phyloP scores from a whole-genome alignment of 2,797 vertebrate species.

The Cephalopachus bancanus region DNA sequence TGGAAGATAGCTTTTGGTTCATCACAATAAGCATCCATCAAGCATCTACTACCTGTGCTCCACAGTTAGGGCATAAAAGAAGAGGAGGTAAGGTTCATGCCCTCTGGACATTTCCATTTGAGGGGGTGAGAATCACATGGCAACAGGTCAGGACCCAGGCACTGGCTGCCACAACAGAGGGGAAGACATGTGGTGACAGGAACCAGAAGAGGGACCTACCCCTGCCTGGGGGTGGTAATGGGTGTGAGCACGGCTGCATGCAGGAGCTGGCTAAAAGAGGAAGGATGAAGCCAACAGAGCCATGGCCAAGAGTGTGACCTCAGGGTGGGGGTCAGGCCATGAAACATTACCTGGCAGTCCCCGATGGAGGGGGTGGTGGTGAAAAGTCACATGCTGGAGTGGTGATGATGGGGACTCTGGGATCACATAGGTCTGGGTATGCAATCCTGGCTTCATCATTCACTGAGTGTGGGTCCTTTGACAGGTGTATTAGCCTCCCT shows the following conservation, averaged over 20 bases:
- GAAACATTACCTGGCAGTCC: not conserved
- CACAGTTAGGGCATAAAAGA: not conserved
- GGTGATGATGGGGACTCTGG: fast-evolving
- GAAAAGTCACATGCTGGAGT: not conserved
- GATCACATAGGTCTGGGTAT: not conserved
- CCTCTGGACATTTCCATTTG: not conserved
- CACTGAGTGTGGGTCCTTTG: too few species aligned
- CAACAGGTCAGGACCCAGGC: not conserved
- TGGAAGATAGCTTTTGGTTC: not conserved
- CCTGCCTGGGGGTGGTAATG: not conserved
- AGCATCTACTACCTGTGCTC: not conserved
- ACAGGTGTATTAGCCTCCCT: not conserved
- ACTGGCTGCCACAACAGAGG: too few species aligned
- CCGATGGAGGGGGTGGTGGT: too few species aligned
- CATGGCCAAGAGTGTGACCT: not conserved
- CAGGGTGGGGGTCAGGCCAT: fast-evolving
- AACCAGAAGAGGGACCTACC: too few species aligned
- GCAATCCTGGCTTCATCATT: not conserved
- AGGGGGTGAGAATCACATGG: fast-evolving
- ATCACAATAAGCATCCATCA: too few species aligned
- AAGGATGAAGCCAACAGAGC: not conserved
- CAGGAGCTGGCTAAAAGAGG: not conserved
- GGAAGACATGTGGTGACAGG: fast-evolving
- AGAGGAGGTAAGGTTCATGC: not conserved
- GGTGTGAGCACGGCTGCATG: not conserved